Evolutionary conservation across 1,140 invertebrate genomes (phyloP), one percentile per base, ranked within the genome.

Genomic region (Harpegnathos saltator): DNA sequence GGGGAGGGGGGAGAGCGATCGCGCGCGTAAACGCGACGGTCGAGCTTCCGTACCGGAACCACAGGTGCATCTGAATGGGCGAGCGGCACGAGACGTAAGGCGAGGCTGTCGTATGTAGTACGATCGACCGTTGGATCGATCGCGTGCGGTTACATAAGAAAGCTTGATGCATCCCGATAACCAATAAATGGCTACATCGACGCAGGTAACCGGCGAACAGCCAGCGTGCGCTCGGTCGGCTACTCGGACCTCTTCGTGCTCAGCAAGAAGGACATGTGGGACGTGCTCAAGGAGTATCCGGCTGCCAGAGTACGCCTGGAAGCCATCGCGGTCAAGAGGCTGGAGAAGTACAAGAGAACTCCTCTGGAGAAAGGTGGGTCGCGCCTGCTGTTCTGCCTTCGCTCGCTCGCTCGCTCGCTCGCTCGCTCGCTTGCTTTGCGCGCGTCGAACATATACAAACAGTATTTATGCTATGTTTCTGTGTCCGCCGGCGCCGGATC

Each of bases 231-330:
- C 85, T 99, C 98, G 50, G 99, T 99, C 62, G 99, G 99, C 84
- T 99, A 99, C 95, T 99, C 98, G 90, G 99, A 99, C 95, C 96
- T 99, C 80, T 99, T 99, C 95, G 98, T 99, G 89, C 96, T 99
- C 66, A 98, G 98, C 92, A 99, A 99, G 96, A 98, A 99, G 95
- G 99, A 99, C 95, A 98, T 99, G 97, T 99, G 99, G 99, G 99
- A 99, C 94, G 99, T 99, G 33, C 95, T 99, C 66, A 99, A 99
- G 95, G 98, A 99, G 94, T 99, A 99, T 95, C 99, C 99, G 3
- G 98, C 98, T 2, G 99, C 99, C 29, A 96, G 99, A 90, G 98
- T 99, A 12, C 96, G 98, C 84, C 95, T 99, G n/a, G 99, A 99
- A 95, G 98, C 98, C 22, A 99, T 99, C 89, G 99, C 99, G 59